Evolutionary conservation across 2,888 invertebrate species (phyloP).

Genomic region (Horisme vitalbata): DNA sequence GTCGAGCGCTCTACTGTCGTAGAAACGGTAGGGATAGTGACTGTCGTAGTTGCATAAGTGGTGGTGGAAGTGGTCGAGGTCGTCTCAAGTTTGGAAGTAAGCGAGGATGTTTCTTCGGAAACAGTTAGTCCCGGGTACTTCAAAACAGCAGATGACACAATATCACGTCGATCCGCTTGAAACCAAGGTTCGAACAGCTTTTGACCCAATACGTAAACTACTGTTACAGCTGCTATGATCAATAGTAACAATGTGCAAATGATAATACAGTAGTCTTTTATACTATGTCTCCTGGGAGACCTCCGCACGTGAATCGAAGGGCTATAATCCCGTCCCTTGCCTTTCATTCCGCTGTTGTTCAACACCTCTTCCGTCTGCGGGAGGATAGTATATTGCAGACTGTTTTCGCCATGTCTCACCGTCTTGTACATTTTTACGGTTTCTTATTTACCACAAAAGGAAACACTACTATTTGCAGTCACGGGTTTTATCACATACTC

Average conservation of each 20-base stretch:
- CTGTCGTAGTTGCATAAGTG: conserved; percentile 45
- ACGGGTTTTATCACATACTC: conserved; percentile 68
- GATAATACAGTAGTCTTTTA: conserved; percentile 13
- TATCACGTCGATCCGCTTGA: conserved; percentile 17
- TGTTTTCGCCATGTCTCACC: conserved; percentile 88
- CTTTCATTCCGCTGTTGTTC: conserved; percentile 82
- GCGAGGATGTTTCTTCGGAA: conserved; percentile 52
- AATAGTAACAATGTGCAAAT: conserved; percentile 46
- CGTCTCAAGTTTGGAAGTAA: conserved; percentile 51
- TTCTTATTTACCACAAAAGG: conserved; percentile 57
- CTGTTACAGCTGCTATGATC: conserved; percentile 60
- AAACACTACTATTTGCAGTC: conserved; percentile 62
- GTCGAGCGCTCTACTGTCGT: conserved; percentile 53
- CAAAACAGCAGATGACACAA: conserved; percentile 17
- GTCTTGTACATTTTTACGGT: conserved; percentile 86
- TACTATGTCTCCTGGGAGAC: conserved; percentile 58
- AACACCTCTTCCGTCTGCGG: conserved; percentile 87
- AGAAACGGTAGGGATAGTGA: conserved; percentile 29
- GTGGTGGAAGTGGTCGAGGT: conserved; percentile 47
- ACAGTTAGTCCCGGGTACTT: conserved; percentile 23
- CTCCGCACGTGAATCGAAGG: conserved; percentile 72
- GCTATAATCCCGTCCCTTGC: conserved; percentile 78
- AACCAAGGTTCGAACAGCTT: conserved; percentile 27
- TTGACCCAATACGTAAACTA: conserved; percentile 62
- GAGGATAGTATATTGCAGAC: conserved; percentile 88